These are phyloP conservation scores for Cydia amplana DNA, from an alignment of 1,140 invertebrate genomes.

Conservation along the genomic window DNA sequence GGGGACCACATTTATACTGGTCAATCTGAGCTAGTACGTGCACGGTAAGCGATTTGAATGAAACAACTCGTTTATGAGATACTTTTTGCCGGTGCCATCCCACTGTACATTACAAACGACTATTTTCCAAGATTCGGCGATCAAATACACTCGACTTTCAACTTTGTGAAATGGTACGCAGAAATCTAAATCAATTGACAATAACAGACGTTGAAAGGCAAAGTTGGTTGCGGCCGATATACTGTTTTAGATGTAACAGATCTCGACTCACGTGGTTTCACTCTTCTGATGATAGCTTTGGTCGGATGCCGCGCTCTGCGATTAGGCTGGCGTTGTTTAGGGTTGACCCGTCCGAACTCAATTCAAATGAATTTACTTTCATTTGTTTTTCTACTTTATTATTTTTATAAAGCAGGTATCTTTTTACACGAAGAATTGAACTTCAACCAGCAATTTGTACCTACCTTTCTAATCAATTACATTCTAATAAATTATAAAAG, in stretches of 20 bases:
- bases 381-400: background rate
- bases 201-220: background rate
- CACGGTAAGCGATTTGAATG: background rate
- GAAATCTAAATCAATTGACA: background rate
- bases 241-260: slow-evolving; percentile 32
- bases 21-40: background rate
- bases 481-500: background rate
- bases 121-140: background rate
- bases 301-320: slow-evolving; percentile 36
- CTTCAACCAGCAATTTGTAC: too few relatives aligned
- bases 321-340: slow-evolving; percentile 43
- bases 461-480: too few relatives aligned
- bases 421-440: background rate
- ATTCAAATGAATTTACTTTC: slow-evolving; percentile 20
- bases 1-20: background rate
- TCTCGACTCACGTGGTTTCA: slow-evolving; percentile 17
- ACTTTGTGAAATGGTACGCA: background rate
- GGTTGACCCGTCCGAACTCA: slow-evolving; percentile 33
- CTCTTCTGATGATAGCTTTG: slow-evolving; percentile 44
- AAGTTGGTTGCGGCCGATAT: background rate
- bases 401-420: background rate
- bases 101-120: background rate
- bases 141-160: background rate
- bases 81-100: background rate
- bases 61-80: background rate